Conservation (phyloP, 1,140 invertebrate genomes). For the Drosophila sturtevanti region DNA sequence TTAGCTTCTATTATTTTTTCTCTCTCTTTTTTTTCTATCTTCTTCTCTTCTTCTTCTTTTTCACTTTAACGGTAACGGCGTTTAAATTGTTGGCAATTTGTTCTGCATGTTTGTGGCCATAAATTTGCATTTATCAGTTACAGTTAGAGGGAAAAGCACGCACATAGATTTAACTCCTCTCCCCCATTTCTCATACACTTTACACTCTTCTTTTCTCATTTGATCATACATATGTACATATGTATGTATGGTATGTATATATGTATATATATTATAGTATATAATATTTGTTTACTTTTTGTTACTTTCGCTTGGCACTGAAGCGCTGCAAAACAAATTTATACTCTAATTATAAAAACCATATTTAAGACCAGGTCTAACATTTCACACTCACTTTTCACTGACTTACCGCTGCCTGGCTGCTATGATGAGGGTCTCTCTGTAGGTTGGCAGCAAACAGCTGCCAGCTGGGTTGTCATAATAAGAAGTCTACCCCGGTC, state of each 20-base stretch:
- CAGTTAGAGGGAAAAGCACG: conserved; percentile 57
- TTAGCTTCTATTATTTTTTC: not conserved
- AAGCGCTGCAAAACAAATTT: conserved; percentile 65
- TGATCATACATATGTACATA: not conserved
- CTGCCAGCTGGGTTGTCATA: conserved; percentile 39
- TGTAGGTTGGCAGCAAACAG: not conserved
- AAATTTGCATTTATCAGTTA: conserved; percentile 74
- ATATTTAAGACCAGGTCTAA: conserved; percentile 43
- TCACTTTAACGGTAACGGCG: conserved; percentile 64
- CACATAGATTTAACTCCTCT: conserved; percentile 24
- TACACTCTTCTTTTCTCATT: conserved; percentile 4
- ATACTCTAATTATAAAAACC: conserved; percentile 70
- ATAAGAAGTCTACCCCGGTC: conserved; percentile 12
- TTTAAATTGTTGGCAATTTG: conserved; percentile 76
- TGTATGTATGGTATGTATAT: too few relatives aligned
- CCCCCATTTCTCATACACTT: not conserved
- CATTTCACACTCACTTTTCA: conserved; percentile 62
- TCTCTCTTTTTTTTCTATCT: not conserved
- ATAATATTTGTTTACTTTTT: conserved; percentile 16
- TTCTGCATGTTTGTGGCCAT: conserved; percentile 49
- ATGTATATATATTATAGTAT: not conserved
- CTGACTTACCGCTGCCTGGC: not conserved
- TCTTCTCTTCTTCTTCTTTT: conserved; percentile 1
- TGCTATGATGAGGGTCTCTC: conserved; percentile 42
- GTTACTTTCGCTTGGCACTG: conserved; percentile 68